Conservation (phyloP, 2,888 invertebrate genomes). For the Caenorhabditis virilis region DNA sequence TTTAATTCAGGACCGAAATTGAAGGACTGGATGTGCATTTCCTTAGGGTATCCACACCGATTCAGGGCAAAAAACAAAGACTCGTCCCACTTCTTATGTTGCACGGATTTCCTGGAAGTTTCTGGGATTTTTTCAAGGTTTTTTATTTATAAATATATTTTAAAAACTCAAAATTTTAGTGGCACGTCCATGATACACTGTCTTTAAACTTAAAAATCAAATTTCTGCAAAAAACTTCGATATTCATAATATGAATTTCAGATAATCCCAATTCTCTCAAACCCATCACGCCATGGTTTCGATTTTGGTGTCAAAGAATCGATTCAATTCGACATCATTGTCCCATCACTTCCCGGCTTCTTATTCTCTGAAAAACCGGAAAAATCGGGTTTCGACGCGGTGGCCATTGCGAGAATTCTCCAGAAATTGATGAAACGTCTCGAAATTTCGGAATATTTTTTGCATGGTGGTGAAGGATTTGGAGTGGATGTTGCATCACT, state of each 20-base stretch:
- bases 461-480: slow-evolving; percentile 50
- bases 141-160: neutral
- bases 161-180: no score
- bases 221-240: neutral
- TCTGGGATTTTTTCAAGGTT: slow-evolving; percentile 60
- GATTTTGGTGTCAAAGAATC: slow-evolving; percentile 52
- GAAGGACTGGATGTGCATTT: slow-evolving; percentile 56
- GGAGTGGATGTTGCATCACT: slow-evolving; percentile 48
- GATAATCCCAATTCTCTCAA: slow-evolving; percentile 55
- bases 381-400: slow-evolving; percentile 35
- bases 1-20: slow-evolving; percentile 51
- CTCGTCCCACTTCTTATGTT: slow-evolving; percentile 50
- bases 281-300: slow-evolving; percentile 55
- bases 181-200: no score
- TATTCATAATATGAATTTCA: slow-evolving; percentile 4
- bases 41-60: slow-evolving; percentile 39
- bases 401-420: slow-evolving; percentile 41
- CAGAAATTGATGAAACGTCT: slow-evolving; percentile 50
- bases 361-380: slow-evolving; percentile 48
- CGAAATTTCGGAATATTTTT: slow-evolving; percentile 38
- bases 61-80: slow-evolving; percentile 24
- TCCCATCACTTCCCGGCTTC: slow-evolving; percentile 57
- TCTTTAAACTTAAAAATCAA: neutral
- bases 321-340: slow-evolving; percentile 56
- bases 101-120: slow-evolving; percentile 56